A percentile compares a stretch with the other conserved stretches of the same genome.
Conservation (phyloP, 2,797 vertebrate genomes). For the Diglossa cyanea region DNA sequence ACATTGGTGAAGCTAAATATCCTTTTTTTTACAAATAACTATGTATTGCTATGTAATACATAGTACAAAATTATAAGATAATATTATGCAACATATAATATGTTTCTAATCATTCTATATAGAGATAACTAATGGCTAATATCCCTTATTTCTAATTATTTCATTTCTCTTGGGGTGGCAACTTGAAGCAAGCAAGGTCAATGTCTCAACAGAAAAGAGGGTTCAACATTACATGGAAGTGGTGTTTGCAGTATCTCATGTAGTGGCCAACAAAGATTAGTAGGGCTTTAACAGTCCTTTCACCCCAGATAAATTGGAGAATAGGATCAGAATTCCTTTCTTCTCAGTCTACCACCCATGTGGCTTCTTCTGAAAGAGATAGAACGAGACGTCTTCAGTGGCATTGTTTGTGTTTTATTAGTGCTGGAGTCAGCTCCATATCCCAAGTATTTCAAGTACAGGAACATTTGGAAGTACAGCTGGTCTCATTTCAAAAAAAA, state of each 20-base stretch:
- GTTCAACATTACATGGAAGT: background rate
- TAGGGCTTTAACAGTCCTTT: background rate
- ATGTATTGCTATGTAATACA: background rate
- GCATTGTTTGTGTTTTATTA: background rate
- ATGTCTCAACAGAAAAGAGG: background rate
- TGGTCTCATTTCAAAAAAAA: background rate
- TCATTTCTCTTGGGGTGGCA: conserved; percentile 16
- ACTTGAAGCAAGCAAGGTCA: background rate
- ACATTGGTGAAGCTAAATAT: background rate
- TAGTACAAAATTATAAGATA: background rate
- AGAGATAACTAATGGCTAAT: background rate
- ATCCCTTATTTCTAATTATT: conserved; percentile 3
- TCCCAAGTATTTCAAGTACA: background rate
- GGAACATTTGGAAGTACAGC: background rate
- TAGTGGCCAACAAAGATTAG: background rate
- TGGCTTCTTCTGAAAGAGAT: background rate
- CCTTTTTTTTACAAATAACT: background rate
- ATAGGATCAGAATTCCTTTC: background rate
- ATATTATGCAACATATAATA: background rate
- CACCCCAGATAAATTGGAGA: background rate
- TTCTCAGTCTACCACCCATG: background rate
- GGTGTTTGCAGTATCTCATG: background rate
- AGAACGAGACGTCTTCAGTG: background rate
- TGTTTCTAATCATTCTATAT: background rate
- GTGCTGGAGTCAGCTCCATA: background rate